Percentiles rank a stretch among this genome's conserved stretches.
Evolutionary conservation across 2,888 invertebrate genomes (phyloP).

Genomic region (Sepioteuthis lessoniana): DNA sequence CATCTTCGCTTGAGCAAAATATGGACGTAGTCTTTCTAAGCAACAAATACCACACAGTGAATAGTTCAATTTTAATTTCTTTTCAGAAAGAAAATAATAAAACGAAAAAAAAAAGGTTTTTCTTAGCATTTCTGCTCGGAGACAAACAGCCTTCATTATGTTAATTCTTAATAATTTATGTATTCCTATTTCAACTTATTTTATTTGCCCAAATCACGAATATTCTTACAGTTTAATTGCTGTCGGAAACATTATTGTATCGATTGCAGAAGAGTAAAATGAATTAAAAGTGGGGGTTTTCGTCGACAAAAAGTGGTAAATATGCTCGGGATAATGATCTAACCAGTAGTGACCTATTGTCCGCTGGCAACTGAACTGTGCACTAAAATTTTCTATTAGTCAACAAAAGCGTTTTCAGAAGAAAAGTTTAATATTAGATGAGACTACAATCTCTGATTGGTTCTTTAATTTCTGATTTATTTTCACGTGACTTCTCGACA

Average conservation of each 20-base stretch:
- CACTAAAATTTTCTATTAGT: neutral
- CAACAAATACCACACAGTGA: neutral
- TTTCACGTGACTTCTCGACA: neutral
- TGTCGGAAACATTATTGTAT: no score
- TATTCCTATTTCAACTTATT: neutral
- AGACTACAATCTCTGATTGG: neutral
- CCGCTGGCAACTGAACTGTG: neutral
- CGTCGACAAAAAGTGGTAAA: no score
- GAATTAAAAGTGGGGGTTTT: no score
- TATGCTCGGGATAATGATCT: neutral
- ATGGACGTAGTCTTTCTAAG: neutral
- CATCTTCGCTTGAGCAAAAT: neutral
- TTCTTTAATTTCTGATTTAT: neutral
- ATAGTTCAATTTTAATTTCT: neutral
- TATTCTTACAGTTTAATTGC: neutral
- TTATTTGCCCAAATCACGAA: neutral
- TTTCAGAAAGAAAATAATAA: neutral
- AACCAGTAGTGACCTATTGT: neutral
- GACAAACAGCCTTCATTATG: neutral
- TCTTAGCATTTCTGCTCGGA: neutral
- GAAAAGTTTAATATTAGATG: neutral
- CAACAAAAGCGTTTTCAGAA: neutral
- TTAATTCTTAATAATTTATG: neutral
- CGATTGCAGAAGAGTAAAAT: no score
- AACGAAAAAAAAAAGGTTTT: no score